phyloP scores from a whole-genome alignment of 2,888 invertebrate genomes.

The Tetropium fuscum region DNA sequence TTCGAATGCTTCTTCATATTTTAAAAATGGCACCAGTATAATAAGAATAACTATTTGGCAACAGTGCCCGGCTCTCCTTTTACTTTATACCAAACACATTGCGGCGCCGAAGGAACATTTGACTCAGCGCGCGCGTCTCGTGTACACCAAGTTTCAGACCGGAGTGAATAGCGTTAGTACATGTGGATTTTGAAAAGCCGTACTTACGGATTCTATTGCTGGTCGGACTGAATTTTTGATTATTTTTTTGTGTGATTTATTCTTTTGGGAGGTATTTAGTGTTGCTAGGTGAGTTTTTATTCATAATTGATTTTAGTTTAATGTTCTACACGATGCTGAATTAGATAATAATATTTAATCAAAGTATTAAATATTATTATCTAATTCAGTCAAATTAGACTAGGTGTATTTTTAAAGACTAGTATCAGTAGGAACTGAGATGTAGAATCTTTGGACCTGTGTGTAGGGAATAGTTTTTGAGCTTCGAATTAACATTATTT shows the following conservation, averaged over 20 bases:
- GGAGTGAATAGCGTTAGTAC: slow-evolving; percentile 42
- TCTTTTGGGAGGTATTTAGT: slow-evolving; percentile 5
- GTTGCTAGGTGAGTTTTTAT: slow-evolving; percentile 20
- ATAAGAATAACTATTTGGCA: slow-evolving; percentile 31
- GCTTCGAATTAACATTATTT: too few relatives aligned
- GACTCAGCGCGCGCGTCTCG: slow-evolving; percentile 52
- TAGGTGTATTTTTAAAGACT: too few relatives aligned
- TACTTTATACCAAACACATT: slow-evolving; percentile 40
- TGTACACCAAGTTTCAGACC: slow-evolving; percentile 34
- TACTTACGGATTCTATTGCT: slow-evolving; percentile 19
- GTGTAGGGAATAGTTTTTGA: too few relatives aligned
- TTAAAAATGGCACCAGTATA: too few relatives aligned
- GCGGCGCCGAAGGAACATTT: slow-evolving; percentile 44
- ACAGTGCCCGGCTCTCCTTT: slow-evolving; percentile 40
- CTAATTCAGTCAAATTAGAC: too few relatives aligned
- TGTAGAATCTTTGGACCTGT: too few relatives aligned
- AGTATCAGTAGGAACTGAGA: too few relatives aligned
- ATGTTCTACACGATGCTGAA: too few relatives aligned
- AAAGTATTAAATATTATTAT: too few relatives aligned
- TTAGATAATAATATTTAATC: too few relatives aligned
- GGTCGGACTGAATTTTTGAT: slow-evolving; percentile 8
- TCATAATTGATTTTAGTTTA: neutral
- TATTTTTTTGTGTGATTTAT: slow-evolving; percentile 16
- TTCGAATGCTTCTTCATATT: too few relatives aligned
- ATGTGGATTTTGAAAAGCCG: slow-evolving; percentile 32